Evolutionary conservation across 2,888 invertebrate species (phyloP).

Genomic region (Lobophora halterata): DNA sequence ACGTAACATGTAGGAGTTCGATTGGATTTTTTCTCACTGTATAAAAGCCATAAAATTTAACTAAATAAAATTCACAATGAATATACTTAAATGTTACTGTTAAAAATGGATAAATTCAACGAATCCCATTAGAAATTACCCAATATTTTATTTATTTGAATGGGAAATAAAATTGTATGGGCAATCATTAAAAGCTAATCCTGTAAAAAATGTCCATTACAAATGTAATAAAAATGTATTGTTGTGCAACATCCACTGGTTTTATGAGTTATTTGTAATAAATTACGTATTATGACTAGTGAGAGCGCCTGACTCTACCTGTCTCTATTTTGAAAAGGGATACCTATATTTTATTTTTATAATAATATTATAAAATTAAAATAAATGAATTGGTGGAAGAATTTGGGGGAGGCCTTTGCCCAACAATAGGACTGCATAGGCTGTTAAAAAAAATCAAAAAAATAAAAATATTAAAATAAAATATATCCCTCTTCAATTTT

Average conservation of each 20-base stretch:
- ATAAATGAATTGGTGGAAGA: too few species aligned
- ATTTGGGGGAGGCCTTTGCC: too few species aligned
- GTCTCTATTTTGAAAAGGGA: too few species aligned
- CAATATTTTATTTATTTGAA: conserved; percentile 52
- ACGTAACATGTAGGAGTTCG: not conserved
- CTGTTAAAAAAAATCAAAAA: too few species aligned
- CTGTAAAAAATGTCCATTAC: conserved; percentile 58
- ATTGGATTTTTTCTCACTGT: conserved; percentile 11
- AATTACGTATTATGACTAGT: conserved; percentile 31
- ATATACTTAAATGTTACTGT: conserved; percentile 30
- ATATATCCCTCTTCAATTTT: too few species aligned
- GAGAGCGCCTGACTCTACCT: conserved; percentile 2
- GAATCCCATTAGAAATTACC: conserved; percentile 62
- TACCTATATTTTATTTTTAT: too few species aligned
- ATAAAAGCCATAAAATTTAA: conserved; percentile 24
- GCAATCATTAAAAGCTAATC: conserved; percentile 68
- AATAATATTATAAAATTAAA: too few species aligned
- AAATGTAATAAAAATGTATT: conserved; percentile 43
- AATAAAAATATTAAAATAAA: too few species aligned
- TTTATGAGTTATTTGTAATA: conserved; percentile 74
- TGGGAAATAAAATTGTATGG: conserved; percentile 38
- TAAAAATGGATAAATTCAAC: conserved; percentile 48
- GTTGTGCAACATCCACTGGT: conserved; percentile 43
- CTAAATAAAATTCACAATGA: conserved; percentile 30
- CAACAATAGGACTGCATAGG: too few species aligned